phyloP scores from a whole-genome alignment of 2,113 vertebrate genomes.

The Mesocricetus auratus region DNA sequence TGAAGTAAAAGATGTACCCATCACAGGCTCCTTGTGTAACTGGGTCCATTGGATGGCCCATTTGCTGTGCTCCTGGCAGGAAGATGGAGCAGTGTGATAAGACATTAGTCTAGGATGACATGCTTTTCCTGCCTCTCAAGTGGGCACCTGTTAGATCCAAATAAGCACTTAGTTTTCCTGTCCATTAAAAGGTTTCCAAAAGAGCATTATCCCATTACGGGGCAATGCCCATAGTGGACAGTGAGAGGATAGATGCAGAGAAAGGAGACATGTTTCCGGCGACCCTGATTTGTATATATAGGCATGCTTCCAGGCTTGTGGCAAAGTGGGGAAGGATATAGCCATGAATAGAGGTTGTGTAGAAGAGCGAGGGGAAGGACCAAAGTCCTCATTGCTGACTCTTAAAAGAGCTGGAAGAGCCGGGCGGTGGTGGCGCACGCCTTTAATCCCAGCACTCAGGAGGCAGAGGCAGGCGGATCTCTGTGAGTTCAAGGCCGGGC shows the following conservation, averaged over 20 bases:
- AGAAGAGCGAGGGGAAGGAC: background rate
- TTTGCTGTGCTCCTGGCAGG: background rate
- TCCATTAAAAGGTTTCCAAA: background rate
- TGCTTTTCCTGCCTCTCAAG: background rate
- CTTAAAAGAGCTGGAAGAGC: background rate
- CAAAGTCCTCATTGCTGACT: background rate
- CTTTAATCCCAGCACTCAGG: too few relatives aligned
- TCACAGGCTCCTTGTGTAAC: background rate
- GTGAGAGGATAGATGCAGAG: background rate
- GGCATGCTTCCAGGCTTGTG: background rate
- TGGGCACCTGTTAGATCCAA: background rate
- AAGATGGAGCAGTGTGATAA: background rate
- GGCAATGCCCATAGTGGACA: background rate
- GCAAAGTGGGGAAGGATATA: background rate
- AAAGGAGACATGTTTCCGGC: background rate
- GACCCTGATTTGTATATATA: background rate
- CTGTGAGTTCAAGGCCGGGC: too few relatives aligned
- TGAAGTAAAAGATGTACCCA: background rate
- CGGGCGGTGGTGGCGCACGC: too few relatives aligned
- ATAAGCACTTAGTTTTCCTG: conserved; percentile 23
- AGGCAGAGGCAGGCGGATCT: too few relatives aligned
- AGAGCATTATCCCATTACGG: background rate
- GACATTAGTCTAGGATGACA: background rate
- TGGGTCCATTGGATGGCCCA: background rate
- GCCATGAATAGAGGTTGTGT: background rate